Evolutionary conservation across 2,797 vertebrate species (phyloP), one percentile per base, ranked within the genome.

Genomic region (Melanotaenia trifasciata): DNA sequence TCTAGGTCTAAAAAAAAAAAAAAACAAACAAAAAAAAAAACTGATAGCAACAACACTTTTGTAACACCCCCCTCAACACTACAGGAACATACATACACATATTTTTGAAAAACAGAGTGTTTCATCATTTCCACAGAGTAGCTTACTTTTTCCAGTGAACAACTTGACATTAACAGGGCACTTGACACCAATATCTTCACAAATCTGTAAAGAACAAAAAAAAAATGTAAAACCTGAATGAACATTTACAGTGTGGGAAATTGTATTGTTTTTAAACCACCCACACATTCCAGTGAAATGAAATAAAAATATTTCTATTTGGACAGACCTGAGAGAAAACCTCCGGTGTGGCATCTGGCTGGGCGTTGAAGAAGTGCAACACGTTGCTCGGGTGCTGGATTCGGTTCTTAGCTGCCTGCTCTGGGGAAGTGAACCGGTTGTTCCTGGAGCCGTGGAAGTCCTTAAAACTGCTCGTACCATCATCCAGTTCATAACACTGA

Each of bases 341-440:
- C 38, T 97, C 96, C 0, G 95, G 92, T 0, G 96, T 95, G 77
- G 96, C 96, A 36, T 99, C 97, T 0, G 97, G 93, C 33, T 96
- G 97, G 0, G 97, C 96, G 0, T 99, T 99, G 88, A 98, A 99
- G 89, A 98, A 99, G 87, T 98, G 97, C 16, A 99, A 85, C 64
- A 99, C 96, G 0, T 96, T 98, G 92, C 97, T 98, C 0, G 97
- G 97, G 76, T 98, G 96, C 90, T 99, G 97, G 85, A 99, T 98
- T 28, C 97, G 93, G 88, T 99, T 99, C 81, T 98, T 99, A 62
- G 97, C 96, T 0, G 97, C 97, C 88, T 99, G 97, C 63, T 99
- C 97, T 0, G 96, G 96, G 0, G 97, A 96, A 0, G 96, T 97
- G 92, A 99, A 99, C 4, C 97, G 93, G 80, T 99, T 99, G 93